Conservation (phyloP, 2,113 vertebrate genomes). For the Cheirogaleus medius region DNA sequence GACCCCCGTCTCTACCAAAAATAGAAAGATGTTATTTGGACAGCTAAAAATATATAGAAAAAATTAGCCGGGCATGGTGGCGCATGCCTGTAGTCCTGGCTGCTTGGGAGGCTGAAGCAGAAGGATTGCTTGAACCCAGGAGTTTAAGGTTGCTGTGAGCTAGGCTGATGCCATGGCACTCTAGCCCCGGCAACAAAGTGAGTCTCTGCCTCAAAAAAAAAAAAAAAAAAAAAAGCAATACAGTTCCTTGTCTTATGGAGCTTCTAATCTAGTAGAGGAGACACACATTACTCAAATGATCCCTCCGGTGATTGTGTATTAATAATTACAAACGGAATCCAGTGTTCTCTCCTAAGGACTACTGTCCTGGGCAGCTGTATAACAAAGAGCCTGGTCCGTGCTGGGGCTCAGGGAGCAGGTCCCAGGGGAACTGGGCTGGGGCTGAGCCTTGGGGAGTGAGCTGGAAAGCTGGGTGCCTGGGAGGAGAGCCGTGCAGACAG, state of each 20-base stretch:
- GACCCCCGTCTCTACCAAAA: too few relatives aligned
- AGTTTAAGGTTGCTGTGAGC: too few relatives aligned
- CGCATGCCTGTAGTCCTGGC: too few relatives aligned
- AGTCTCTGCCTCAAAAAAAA: too few relatives aligned
- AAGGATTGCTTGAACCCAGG: too few relatives aligned
- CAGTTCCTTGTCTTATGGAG: neutral
- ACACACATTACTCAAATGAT: neutral
- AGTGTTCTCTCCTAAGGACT: neutral
- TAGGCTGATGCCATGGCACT: too few relatives aligned
- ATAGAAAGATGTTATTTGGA: too few relatives aligned
- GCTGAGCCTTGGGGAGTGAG: neutral
- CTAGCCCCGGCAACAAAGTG: too few relatives aligned
- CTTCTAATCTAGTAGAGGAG: neutral
- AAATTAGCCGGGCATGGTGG: too few relatives aligned
- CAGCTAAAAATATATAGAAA: too few relatives aligned
- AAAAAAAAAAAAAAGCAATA: neutral
- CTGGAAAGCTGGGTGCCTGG: rapidly evolving
- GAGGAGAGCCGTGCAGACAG: neutral
- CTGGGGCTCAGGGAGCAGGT: neutral
- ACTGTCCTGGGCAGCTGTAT: neutral
- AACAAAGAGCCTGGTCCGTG: neutral
- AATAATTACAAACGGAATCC: neutral
- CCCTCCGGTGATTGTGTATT: neutral
- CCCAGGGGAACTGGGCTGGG: neutral
- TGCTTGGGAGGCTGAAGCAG: too few relatives aligned